A percentile compares a stretch with the other conserved stretches of the same genome.
These are phyloP conservation scores for Aphelinus atriplicis DNA, from an alignment of 1,140 invertebrate species.

Conservation along the genomic window DNA sequence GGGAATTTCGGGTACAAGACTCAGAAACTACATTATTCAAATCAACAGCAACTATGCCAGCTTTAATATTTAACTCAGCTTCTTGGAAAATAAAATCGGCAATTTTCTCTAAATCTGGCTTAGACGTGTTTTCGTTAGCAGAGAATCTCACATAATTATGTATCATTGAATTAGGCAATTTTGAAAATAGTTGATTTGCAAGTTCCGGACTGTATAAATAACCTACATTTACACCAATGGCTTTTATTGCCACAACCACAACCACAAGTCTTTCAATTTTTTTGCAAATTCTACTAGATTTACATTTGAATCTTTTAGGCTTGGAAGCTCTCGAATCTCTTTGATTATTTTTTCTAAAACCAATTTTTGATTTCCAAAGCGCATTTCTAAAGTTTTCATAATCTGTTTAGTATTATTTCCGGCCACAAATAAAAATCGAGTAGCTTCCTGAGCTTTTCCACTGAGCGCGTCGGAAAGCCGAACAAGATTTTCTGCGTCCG, in stretches of 20 bases:
- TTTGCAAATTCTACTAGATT: not conserved
- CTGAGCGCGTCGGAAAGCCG: slow-evolving; percentile 9
- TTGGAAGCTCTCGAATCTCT: slow-evolving; percentile 13
- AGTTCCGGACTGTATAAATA: not conserved
- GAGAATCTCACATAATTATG: not conserved
- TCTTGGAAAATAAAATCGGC: not conserved
- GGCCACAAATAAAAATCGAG: not conserved
- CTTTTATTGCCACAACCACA: not conserved
- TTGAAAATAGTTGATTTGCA: not conserved
- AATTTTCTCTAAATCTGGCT: slow-evolving; percentile 7
- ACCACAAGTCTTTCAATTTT: not conserved
- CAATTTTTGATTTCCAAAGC: not conserved
- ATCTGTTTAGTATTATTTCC: not conserved
- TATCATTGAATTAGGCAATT: slow-evolving; percentile 4
- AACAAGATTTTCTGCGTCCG: slow-evolving; percentile 15
- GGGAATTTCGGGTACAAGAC: no score
- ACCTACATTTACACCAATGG: not conserved
- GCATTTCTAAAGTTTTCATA: slow-evolving; percentile 6
- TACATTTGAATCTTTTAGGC: not conserved
- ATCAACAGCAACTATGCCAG: not conserved
- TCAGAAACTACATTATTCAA: not conserved
- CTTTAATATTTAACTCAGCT: not conserved
- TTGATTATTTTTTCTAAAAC: slow-evolving; percentile 3
- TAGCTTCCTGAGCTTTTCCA: not conserved
- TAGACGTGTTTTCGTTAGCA: not conserved